Evolutionary conservation across 2,113 vertebrate species (phyloP).

Genomic region (Myotis yumanensis): DNA sequence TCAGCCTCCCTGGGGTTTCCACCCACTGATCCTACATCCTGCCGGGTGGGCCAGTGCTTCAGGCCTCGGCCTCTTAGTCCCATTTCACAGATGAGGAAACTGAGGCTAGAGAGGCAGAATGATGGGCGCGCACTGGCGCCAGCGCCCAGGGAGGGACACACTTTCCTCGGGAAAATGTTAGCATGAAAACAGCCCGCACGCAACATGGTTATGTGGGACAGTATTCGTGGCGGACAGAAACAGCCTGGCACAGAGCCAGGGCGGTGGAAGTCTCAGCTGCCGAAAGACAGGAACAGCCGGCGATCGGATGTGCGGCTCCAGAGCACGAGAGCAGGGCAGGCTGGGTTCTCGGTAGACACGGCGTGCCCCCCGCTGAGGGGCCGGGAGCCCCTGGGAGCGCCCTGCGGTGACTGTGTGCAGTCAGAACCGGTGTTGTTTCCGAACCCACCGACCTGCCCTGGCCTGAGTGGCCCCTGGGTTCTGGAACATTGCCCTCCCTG

Average conservation of each 20-base stretch:
- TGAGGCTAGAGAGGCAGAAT: neutral
- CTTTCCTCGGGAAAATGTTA: constrained; percentile 8
- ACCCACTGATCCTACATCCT: neutral
- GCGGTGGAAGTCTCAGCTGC: neutral
- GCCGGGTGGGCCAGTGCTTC: neutral
- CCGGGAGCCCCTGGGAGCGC: neutral
- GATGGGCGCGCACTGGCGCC: neutral
- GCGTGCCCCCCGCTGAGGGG: too few species aligned
- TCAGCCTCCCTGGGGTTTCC: neutral
- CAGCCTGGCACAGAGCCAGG: neutral
- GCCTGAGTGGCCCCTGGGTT: neutral
- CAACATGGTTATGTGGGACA: neutral
- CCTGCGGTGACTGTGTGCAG: neutral
- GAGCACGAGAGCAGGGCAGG: neutral
- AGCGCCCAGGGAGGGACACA: neutral
- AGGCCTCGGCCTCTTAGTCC: neutral
- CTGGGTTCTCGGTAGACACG: too few species aligned
- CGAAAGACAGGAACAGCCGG: neutral
- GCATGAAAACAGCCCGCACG: neutral
- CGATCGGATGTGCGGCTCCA: neutral
- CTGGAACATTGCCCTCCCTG: neutral
- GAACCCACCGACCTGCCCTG: neutral
- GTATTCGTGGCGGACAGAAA: neutral
- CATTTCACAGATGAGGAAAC: too few species aligned
- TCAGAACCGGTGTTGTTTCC: neutral